Percentiles rank a stretch among this genome's conserved stretches.
Conservation (phyloP, 2,113 vertebrate genomes). For the Oophaga pumilio region DNA sequence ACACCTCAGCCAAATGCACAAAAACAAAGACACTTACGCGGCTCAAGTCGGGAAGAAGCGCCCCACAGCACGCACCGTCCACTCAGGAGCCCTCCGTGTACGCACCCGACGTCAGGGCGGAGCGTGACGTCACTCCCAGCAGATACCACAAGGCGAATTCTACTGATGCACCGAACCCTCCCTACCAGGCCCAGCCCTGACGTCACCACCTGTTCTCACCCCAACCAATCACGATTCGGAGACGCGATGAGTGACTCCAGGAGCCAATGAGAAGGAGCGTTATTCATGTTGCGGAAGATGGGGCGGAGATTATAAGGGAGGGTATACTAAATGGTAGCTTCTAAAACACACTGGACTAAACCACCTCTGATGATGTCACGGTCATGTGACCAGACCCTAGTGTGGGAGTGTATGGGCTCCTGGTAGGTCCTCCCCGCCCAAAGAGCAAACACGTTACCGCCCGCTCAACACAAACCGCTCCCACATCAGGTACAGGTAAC, state of each 20-base stretch:
- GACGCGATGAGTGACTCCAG: neutral
- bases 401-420: no score
- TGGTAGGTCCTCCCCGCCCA: no score
- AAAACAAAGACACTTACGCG: neutral
- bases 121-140: conserved; percentile 30
- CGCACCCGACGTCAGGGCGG: neutral
- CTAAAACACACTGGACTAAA: no score
- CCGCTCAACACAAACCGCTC: no score
- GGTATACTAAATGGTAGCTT: neutral
- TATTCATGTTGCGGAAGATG: neutral
- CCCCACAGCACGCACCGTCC: neutral
- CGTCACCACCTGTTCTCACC: neutral
- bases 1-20: neutral
- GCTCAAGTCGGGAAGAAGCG: neutral
- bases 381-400: no score
- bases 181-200: conserved; percentile 30
- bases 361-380: no score
- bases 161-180: conserved; percentile 16
- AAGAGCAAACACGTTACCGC: no score
- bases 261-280: neutral
- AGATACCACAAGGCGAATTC: conserved; percentile 2
- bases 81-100: neutral
- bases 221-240: neutral
- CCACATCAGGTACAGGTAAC: no score
- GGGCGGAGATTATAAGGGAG: neutral